Conservation (phyloP, 2,888 invertebrate species). For the Buathra laborator region DNA sequence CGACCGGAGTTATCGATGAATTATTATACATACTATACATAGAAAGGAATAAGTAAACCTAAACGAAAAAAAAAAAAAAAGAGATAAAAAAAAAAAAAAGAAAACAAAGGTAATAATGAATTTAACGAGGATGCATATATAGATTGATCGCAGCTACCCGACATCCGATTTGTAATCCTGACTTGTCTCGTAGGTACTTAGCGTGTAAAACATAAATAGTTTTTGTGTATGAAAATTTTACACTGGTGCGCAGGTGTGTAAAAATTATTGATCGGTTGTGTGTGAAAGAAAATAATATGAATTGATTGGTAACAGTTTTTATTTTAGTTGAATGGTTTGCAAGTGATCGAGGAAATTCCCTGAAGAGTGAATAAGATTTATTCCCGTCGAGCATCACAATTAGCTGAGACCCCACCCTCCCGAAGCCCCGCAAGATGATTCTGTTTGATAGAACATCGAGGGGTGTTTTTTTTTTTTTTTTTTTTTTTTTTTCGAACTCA, state of each 20-base stretch:
- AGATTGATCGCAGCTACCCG: constrained; percentile 76
- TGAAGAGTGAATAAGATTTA: constrained; percentile 56
- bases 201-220: constrained; percentile 69
- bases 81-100: constrained; percentile 12
- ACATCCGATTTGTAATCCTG: constrained; percentile 68
- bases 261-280: constrained; percentile 78
- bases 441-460: not conserved
- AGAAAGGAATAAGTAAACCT: constrained; percentile 35
- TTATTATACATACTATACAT: constrained; percentile 49
- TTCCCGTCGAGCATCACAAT: constrained; percentile 42
- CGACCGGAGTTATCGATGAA: constrained; percentile 34
- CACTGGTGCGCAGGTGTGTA: constrained; percentile 77
- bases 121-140: constrained; percentile 67
- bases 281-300: constrained; percentile 76
- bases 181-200: constrained; percentile 77
- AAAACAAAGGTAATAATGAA: constrained; percentile 39
- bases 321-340: constrained; percentile 70
- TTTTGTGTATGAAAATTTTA: constrained; percentile 75
- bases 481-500: not conserved
- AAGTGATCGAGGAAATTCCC: constrained; percentile 58
- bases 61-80: constrained; percentile 28
- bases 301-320: constrained; percentile 68
- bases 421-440: not conserved
- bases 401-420: not conserved
- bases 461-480: not conserved